Conservation (phyloP, 2,888 invertebrate genomes). For the Seira sanloemensis region DNA sequence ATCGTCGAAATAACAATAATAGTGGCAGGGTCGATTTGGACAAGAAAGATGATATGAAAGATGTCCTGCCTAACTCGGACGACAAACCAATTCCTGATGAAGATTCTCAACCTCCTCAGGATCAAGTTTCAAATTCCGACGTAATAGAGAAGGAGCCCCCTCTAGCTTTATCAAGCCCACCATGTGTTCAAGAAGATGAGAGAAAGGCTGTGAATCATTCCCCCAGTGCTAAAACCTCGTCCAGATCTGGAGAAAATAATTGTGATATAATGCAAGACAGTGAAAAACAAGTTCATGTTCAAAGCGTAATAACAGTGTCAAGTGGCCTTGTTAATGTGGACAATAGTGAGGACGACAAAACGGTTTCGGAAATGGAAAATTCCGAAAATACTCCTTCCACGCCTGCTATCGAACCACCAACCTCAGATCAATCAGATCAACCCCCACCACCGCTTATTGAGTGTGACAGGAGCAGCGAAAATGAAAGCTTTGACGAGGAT, state of each 20-base stretch:
- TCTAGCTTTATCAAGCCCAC: conserved; percentile 40
- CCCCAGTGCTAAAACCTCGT: conserved; percentile 21
- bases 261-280: neutral
- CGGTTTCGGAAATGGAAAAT: neutral
- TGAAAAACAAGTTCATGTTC: neutral
- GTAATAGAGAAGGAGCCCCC: too few relatives aligned
- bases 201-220: conserved; percentile 8
- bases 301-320: neutral
- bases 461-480: neutral
- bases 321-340: neutral
- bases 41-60: too few relatives aligned
- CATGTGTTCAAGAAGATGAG: conserved; percentile 44
- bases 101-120: neutral
- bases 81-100: neutral
- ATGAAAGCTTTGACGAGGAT: neutral
- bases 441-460: conserved; percentile 17
- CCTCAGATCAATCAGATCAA: neutral
- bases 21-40: neutral
- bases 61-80: too few relatives aligned
- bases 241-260: conserved; percentile 1
- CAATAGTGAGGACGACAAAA: neutral
- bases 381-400: neutral
- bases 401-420: neutral
- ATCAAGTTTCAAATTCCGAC: too few relatives aligned
- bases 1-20: conserved; percentile 11